Base-by-base conservation (phyloP, 2,888 invertebrate genomes). In the Melipona bicolor region DNA sequence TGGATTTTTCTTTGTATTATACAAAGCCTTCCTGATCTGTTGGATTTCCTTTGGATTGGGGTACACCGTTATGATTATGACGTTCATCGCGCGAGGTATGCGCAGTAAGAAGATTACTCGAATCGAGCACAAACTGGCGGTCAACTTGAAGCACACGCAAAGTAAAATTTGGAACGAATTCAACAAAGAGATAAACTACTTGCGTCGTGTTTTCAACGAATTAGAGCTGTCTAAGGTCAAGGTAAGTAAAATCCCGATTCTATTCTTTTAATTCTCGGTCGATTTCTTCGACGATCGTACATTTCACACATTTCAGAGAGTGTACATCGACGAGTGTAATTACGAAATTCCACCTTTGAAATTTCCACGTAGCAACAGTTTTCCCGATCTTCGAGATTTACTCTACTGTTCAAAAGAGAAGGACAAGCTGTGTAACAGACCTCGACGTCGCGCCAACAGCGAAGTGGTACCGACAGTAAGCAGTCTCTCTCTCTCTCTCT, bases 1-100 rank as follows among this genome's bases (percentile, higher is more conserved):
- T 83, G 97, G 97, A 19, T 90, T 95, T 4, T 96, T 96, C 93
- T 96, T 96, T 92, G 95, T 96, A 84, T 95, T 97, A 4, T 98
- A 98, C 95, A 97, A 98, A 94, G 96, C 97, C 81, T 97, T 97
- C 90, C 95, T 98, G 0, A 96, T 98, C 54, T 94, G 97, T 49
- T 98, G 98, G 98, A 98, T 98, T 76, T 97, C 98, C 83, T 98
- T 98, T 91, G 98, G 98, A 0, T 95, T 98, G 85, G 98, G 98
- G 0, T 98, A 98, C 94, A 96, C 98, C 67, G 96, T 98, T 43
- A 98, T 98, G 98, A 96, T 98, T 68, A 96, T 98, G 89, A 97
- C 97, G 2, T 98, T 98, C 92, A 97, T 98, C 88, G 97, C 97
- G 0, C 96, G 96, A 81, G 97, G 97, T 6, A 96, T 97, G 96